Conservation (phyloP, 2,888 invertebrate genomes). For the Lasioglossum pauxillum region DNA sequence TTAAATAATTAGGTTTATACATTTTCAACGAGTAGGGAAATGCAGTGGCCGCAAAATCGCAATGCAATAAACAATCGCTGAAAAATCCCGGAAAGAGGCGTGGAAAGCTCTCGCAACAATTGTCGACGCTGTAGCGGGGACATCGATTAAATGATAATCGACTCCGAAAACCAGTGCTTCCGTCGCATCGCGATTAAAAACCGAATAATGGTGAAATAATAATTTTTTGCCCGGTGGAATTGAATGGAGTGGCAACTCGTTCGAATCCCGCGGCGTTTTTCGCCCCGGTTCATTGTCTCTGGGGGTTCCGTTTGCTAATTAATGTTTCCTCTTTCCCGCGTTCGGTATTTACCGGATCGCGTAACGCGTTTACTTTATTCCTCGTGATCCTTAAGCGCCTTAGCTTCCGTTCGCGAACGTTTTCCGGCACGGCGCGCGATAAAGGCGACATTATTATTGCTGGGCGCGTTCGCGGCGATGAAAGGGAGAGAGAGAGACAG, state of each 20-base stretch:
- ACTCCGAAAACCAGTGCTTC: background rate
- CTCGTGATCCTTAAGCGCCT: slow-evolving; percentile 4
- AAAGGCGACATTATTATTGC: slow-evolving; percentile 13
- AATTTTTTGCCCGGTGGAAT: background rate
- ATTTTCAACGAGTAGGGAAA: background rate
- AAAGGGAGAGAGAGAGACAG: slow-evolving; percentile 12
- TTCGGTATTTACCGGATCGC: background rate
- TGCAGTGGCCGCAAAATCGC: background rate
- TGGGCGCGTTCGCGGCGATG: slow-evolving; percentile 13
- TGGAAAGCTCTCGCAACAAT: background rate
- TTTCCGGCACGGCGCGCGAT: background rate
- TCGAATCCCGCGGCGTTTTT: background rate
- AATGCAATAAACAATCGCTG: background rate
- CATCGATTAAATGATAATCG: background rate
- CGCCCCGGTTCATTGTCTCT: background rate
- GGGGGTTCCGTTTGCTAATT: background rate
- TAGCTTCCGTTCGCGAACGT: slow-evolving; percentile 25
- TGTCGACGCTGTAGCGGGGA: background rate
- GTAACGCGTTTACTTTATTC: slow-evolving; percentile 12
- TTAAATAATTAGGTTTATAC: background rate
- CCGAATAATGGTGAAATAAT: background rate
- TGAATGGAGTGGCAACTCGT: background rate
- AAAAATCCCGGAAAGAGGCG: background rate
- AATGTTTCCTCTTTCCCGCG: background rate
- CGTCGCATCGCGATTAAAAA: slow-evolving; percentile 1